Base-by-base conservation (phyloP, 2,888 invertebrate species). In the Dugesia japonica region DNA sequence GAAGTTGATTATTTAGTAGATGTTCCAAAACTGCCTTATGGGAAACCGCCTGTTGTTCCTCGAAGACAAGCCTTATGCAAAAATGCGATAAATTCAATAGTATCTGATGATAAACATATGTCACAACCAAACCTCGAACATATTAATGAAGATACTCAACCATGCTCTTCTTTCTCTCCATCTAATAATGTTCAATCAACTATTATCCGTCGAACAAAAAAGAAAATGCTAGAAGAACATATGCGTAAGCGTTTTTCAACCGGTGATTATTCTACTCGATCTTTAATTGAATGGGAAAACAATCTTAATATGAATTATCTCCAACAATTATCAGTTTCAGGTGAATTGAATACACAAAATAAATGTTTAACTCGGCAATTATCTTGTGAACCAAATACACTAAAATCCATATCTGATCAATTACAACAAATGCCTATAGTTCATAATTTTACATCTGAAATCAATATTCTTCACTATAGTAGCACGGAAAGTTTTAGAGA, bases 241-340 rank as follows among this genome's bases (percentile, higher is more conserved):
- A 56, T 56, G 56, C 56, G 56, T 56, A 56, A 56, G 17, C 56
- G 56, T n/a, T 56, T 56, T 56, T 56, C 56, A 56, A 56, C 56
- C 56, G 56, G 56, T 56, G 56, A 56, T n/a, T 56, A 56, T 56
- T 56, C 56, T n/a, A 56, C 56, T 23, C 56, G 56, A n/a, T 56
- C 56, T 56, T 56, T 56, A 23, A 56, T 56, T 23, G 56, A 56
- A 56, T 56, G 56, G 56, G 56, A 56, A 56, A 56, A 56, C n/a
- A 56, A 56, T 56, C 56, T 56, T n/a, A 56, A 56, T n/a, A n/a
- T 56, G 20, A 56, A 23, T 23, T 56, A n/a, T n/a, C 56, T 56
- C 17, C 20, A 56, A 56, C 56, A 20, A n/a, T 23, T 56, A 23
- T 56, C 56, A 56, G n/a, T 23, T n/a, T 56, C 56, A 13, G 56